Evolutionary conservation across 2,113 vertebrate genomes (phyloP).

Genomic region (Muscicapa adusta): DNA sequence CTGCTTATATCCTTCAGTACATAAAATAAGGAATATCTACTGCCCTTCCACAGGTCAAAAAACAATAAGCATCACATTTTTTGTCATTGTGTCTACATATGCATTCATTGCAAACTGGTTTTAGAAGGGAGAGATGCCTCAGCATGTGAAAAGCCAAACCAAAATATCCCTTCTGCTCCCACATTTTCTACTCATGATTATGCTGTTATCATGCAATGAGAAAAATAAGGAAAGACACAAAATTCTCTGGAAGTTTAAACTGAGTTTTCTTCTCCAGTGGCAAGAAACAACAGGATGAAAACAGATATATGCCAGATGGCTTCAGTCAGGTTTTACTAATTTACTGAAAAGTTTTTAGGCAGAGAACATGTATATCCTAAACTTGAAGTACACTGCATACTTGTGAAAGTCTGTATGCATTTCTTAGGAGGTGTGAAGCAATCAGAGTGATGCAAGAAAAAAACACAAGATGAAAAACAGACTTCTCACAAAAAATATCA

Average conservation of each 20-base stretch:
- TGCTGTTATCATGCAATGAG: not conserved
- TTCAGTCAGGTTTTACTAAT: constrained; percentile 1
- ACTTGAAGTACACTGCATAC: not conserved
- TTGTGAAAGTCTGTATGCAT: constrained; percentile 16
- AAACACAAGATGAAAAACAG: not conserved
- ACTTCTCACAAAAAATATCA: not conserved
- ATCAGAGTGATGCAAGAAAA: not conserved
- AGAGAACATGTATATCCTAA: not conserved
- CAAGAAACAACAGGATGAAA: not conserved
- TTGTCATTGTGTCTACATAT: not conserved
- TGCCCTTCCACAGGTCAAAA: not conserved
- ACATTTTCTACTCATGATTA: not conserved
- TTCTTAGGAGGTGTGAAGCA: constrained; percentile 31
- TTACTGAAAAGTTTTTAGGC: constrained; percentile 13
- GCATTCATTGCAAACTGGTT: not conserved
- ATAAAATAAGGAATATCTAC: not conserved
- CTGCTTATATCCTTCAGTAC: not conserved
- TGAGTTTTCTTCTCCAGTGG: not conserved
- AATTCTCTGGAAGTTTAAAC: not conserved
- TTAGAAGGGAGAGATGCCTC: not conserved
- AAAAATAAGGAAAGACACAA: not conserved
- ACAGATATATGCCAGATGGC: constrained; percentile 5
- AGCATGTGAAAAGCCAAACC: not conserved
- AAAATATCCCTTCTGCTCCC: not conserved
- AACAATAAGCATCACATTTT: not conserved